A percentile compares a stretch with the other conserved stretches of the same genome.
Evolutionary conservation across 2,113 vertebrate species (phyloP).

Genomic region (Andinoacara biseriatus): DNA sequence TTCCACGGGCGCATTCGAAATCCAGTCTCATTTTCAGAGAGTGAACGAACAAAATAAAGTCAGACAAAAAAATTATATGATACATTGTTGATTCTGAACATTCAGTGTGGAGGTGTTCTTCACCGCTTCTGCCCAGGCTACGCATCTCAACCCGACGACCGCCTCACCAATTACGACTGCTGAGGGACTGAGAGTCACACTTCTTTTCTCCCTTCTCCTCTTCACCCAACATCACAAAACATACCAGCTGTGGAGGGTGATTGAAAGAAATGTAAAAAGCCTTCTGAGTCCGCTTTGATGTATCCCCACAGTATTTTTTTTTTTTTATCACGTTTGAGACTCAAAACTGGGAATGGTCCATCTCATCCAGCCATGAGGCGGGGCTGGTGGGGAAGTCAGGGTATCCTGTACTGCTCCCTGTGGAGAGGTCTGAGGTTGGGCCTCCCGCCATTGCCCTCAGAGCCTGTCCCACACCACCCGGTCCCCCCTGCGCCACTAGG

Average conservation of each 20-base stretch:
- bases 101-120: constrained; percentile 49
- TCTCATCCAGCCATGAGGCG: constrained; percentile 98
- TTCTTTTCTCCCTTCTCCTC: constrained; percentile 41
- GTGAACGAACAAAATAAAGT: constrained; percentile 57
- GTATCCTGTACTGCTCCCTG: constrained; percentile 97
- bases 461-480: constrained; percentile 89
- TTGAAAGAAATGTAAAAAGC: constrained; percentile 70
- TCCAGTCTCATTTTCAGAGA: constrained; percentile 52
- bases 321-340: constrained; percentile 17
- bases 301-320: constrained; percentile 9
- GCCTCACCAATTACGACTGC: constrained; percentile 13
- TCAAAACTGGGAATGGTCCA: constrained; percentile 99
- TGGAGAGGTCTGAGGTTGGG: constrained; percentile 97
- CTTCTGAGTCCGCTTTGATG: constrained; percentile 33
- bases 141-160: constrained; percentile 11
- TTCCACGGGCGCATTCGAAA: constrained; percentile 55
- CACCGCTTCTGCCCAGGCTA: constrained; percentile 35
- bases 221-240: constrained; percentile 49
- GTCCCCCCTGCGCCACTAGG: constrained; percentile 86
- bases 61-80: constrained; percentile 48
- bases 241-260: constrained; percentile 48
- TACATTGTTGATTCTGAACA: constrained; percentile 54
- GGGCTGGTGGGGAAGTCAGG: constrained; percentile 99
- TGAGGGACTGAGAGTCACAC: constrained; percentile 20
- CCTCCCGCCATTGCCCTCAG: constrained; percentile 93